Base-by-base conservation (phyloP, 2,113 vertebrate species). In the Naja naja region DNA sequence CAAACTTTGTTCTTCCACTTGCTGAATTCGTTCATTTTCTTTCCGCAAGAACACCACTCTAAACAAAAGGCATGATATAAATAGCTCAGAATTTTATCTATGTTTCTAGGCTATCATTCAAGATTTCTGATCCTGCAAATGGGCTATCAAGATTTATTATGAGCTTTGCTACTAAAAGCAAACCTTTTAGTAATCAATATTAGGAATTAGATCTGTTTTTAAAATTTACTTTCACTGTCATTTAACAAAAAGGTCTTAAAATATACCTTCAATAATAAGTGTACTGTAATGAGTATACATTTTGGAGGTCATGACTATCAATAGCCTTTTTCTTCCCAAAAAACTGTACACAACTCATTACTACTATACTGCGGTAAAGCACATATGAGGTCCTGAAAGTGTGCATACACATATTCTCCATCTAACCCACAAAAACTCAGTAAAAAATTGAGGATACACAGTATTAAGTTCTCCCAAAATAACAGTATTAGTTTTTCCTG, bases 31-130 rank as follows among this genome's bases (percentile, higher is more conserved):
- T 88, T 91, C 93, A 60, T 91, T 39, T 69, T 89, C 49, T 43
- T 47, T 92, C 34, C 22, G 86, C 93, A 74, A 90, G 4, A 60
- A 14, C 55, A 55, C 86, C 9, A 34, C n/a, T 49, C 94, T 94
- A 81, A 34, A 53, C 4, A 92, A 90, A 92, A 30, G 47, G 20
- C n/a, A 91, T 53, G 22, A 23, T 6, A 25, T 18, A 23, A 43
- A 4, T 22, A 89, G 30, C 58, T 87, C 39, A 56, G 22, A 87
- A 55, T 43, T 74, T 89, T 4, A 52, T 34, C 60, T 86, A 53
- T 47, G 12, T 14, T 53, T 88, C 34, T 60, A 52, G 34, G 34
- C 3, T 43, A 27, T 81, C 20, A 74, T 53, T 89, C 25, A 45
- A 45, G n/a, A 6, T 56, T 47, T 39, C n/a, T 81, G 74, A 20